phyloP scores from a whole-genome alignment of 1,140 invertebrate genomes.

The Coenobita brevimanus region DNA sequence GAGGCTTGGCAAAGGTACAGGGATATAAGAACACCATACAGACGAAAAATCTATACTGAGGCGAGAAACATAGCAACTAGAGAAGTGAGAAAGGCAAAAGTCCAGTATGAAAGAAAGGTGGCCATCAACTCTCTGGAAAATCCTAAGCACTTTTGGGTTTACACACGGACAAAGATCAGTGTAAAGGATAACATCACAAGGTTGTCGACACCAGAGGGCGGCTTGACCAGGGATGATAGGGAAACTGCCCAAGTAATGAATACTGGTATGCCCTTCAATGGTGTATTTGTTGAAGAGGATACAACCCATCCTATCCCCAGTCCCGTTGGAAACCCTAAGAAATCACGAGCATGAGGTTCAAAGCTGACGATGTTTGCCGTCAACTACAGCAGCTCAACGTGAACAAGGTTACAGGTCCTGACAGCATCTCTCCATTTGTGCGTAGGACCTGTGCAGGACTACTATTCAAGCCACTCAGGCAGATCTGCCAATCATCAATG shows the following conservation, averaged over 20 bases:
- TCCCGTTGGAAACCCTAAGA: not conserved
- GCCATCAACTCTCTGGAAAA: too few relatives aligned
- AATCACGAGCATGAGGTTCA: not conserved
- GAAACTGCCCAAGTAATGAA: conserved; percentile 13
- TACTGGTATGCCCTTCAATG: not conserved
- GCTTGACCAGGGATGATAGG: not conserved
- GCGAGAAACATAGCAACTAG: conserved; percentile 12
- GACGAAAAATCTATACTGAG: not conserved
- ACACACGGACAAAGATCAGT: too few relatives aligned
- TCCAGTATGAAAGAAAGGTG: not conserved
- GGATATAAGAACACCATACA: not conserved
- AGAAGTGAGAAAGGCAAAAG: conserved; percentile 5
- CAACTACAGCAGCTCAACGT: not conserved
- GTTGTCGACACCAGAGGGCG: not conserved
- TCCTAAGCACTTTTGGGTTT: too few relatives aligned
- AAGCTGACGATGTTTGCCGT: not conserved
- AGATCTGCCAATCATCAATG: not conserved
- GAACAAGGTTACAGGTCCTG: not conserved
- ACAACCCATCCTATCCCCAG: not conserved
- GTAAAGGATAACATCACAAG: not conserved
- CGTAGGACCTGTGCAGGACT: not conserved
- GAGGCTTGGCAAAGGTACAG: conserved; percentile 14
- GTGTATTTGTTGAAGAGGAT: conserved; percentile 3
- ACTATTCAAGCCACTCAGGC: not conserved
- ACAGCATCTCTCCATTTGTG: not conserved